phyloP scores from a whole-genome alignment of 2,113 vertebrate species.

The Himantopus leucocephalus region DNA sequence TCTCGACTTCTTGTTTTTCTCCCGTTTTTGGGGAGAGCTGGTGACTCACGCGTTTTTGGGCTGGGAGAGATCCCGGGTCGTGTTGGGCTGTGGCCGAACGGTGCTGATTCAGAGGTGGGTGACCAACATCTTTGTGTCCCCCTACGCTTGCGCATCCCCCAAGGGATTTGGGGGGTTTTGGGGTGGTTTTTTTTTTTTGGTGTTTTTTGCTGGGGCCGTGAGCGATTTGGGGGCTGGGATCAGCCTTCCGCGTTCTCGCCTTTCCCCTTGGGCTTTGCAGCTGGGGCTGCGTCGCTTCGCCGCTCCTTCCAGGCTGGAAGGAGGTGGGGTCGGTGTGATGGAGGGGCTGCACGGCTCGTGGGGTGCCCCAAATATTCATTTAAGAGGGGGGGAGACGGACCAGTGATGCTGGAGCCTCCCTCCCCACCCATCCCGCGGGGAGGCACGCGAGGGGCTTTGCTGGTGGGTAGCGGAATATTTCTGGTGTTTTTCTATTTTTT shows the following conservation, averaged over 20 bases:
- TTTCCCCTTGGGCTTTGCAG: neutral
- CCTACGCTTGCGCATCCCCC: neutral
- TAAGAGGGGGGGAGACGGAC: too few species aligned
- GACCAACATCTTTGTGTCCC: neutral
- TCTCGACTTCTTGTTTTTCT: neutral
- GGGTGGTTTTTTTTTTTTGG: neutral
- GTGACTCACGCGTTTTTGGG: neutral
- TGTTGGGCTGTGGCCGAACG: fast-evolving
- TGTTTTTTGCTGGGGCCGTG: too few species aligned
- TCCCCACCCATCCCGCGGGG: fast-evolving
- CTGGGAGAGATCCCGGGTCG: fast-evolving
- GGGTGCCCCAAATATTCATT: neutral
- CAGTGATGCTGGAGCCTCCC: neutral
- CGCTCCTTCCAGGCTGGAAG: neutral
- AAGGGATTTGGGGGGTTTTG: neutral
- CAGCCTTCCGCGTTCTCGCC: fast-evolving
- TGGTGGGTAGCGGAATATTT: neutral
- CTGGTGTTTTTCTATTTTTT: neutral
- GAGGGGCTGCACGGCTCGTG: neutral
- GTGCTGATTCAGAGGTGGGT: neutral
- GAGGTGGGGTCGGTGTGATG: fast-evolving
- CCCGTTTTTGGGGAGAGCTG: neutral
- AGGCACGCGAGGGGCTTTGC: neutral
- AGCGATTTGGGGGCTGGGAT: neutral
- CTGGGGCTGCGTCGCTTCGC: neutral